These are phyloP conservation scores for Eupithecia tripunctaria DNA, from an alignment of 2,888 invertebrate species.

Conservation along the genomic window DNA sequence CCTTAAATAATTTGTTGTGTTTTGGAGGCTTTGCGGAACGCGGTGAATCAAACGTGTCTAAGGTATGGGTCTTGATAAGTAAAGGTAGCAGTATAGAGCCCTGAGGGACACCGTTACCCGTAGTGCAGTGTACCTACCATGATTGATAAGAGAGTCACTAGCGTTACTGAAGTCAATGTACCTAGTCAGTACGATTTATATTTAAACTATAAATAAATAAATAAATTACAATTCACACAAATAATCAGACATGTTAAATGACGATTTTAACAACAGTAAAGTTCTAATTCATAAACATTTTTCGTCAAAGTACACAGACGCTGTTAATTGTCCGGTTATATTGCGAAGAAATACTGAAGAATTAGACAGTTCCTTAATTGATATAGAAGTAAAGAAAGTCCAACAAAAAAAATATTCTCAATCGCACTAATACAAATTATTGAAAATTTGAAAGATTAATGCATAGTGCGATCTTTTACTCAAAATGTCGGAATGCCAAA, in stretches of 20 bases:
- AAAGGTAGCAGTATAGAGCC: neutral
- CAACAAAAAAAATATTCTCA: no score
- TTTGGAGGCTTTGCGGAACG: constrained; percentile 32
- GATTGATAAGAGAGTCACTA: neutral
- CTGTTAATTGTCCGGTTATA: no score
- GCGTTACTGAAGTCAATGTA: neutral
- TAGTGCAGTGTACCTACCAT: no score
- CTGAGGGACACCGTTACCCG: constrained; percentile 6
- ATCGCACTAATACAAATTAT: no score
- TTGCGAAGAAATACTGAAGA: no score
- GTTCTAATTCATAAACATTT: neutral
- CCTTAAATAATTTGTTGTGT: constrained; percentile 38
- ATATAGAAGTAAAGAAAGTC: no score
- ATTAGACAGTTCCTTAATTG: no score
- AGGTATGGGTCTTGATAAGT: constrained; percentile 11
- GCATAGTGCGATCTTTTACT: neutral
- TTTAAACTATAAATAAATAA: no score
- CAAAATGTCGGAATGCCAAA: neutral
- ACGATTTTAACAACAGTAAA: neutral
- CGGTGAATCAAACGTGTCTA: constrained; percentile 37
- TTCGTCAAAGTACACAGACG: neutral
- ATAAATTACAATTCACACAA: no score
- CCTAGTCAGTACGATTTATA: no score
- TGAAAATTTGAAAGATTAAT: no score
- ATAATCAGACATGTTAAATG: neutral